Evolutionary conservation across 2,888 invertebrate genomes (phyloP).

Genomic region (Volucella inanis): DNA sequence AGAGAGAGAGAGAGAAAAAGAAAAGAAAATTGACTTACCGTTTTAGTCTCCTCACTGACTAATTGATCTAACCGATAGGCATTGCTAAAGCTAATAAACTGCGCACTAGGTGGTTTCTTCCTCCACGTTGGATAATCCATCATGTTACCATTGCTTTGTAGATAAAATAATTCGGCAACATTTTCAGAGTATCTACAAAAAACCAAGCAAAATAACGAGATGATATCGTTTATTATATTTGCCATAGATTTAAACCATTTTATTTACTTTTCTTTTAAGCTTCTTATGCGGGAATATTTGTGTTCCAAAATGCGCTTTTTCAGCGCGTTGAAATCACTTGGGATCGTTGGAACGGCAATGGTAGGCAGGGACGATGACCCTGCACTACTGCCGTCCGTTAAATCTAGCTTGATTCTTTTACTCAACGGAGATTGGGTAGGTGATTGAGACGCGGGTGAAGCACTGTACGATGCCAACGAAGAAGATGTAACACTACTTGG

Average conservation of each 20-base stretch:
- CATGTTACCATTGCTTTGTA: conserved; percentile 93
- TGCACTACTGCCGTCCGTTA: conserved; percentile 70
- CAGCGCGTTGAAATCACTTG: conserved; percentile 84
- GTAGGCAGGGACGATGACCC: conserved; percentile 69
- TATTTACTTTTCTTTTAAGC: conserved; percentile 86
- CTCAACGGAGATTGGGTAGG: conserved; percentile 66
- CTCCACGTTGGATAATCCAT: conserved; percentile 94
- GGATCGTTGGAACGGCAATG: conserved; percentile 65
- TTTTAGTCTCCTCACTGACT: conserved; percentile 82
- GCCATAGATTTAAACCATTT: background rate
- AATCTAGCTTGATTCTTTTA: conserved; percentile 74
- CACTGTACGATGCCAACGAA: conserved; percentile 55
- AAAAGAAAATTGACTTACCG: conserved; percentile 57
- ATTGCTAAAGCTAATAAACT: conserved; percentile 89
- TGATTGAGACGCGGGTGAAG: conserved; percentile 50
- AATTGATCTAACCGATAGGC: conserved; percentile 88
- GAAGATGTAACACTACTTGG: conserved; percentile 39
- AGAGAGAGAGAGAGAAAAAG: no score
- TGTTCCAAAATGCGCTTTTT: conserved; percentile 89
- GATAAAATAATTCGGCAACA: conserved; percentile 92
- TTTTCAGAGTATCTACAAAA: conserved; percentile 87
- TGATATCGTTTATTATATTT: background rate
- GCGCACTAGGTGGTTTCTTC: conserved; percentile 90
- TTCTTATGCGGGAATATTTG: conserved; percentile 87
- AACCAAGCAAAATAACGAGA: background rate